Percentiles rank a stretch among this genome's conserved stretches.
These are phyloP conservation scores for Andrena dorsata DNA, from an alignment of 2,888 invertebrate genomes.

Conservation along the genomic window DNA sequence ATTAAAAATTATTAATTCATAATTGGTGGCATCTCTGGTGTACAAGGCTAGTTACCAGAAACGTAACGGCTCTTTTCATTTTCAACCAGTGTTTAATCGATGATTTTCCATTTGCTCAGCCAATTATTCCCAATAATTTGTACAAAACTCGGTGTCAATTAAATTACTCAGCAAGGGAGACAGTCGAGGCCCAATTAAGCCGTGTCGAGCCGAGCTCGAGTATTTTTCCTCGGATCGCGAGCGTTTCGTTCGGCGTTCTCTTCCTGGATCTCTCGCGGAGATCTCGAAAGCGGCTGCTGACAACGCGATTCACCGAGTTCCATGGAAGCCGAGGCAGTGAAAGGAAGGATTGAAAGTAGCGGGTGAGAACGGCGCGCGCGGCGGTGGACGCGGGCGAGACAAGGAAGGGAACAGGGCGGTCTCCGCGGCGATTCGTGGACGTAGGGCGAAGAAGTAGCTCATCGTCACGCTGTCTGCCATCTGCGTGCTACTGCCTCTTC, in stretches of 20 bases:
- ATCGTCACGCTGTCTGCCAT: conserved; percentile 79
- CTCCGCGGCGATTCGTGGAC: conserved; percentile 54
- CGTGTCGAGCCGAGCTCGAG: neutral
- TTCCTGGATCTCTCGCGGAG: conserved; percentile 33
- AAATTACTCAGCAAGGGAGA: neutral
- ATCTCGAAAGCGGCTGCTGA: conserved; percentile 53
- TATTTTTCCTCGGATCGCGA: neutral
- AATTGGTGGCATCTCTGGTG: neutral
- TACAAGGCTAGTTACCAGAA: too few species aligned
- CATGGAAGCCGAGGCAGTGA: conserved; percentile 58
- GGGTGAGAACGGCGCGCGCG: conserved; percentile 30
- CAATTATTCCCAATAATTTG: neutral
- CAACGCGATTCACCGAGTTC: conserved; percentile 56
- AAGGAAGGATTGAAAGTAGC: conserved; percentile 51
- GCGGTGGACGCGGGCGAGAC: conserved; percentile 4
- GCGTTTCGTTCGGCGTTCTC: conserved; percentile 16
- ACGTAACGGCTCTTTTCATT: neutral
- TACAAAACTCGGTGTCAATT: conserved; percentile 7
- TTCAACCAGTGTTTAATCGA: neutral
- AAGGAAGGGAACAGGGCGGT: conserved; percentile 36
- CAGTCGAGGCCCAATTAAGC: conserved; percentile 3
- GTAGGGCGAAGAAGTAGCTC: conserved; percentile 69
- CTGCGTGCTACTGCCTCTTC: conserved; percentile 67
- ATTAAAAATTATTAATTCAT: neutral
- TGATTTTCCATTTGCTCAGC: neutral